Conservation (phyloP, 2,888 invertebrate species). For the Agrotis clavis region DNA sequence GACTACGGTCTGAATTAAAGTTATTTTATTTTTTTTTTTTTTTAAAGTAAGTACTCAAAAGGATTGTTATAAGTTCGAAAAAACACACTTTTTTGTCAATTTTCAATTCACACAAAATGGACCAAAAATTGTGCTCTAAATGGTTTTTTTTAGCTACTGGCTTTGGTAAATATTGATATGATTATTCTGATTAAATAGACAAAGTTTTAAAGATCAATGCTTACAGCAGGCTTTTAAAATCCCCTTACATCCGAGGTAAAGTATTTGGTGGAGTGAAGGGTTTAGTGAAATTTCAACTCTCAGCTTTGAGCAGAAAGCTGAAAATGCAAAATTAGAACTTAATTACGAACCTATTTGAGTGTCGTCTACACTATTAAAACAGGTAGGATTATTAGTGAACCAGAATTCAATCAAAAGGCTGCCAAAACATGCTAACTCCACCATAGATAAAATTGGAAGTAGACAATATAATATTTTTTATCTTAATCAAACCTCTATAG, state of each 20-base stretch:
- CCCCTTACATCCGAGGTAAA: no score
- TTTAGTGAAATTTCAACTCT: neutral
- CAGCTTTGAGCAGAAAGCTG: neutral
- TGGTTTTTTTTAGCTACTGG: neutral
- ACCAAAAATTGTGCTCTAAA: neutral
- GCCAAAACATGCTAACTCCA: neutral
- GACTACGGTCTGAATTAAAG: no score
- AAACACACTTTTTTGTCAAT: neutral
- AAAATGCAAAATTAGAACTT: neutral
- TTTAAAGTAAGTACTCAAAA: conserved; percentile 5
- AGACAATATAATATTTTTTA: conserved; percentile 8
- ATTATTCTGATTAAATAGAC: conserved; percentile 5
- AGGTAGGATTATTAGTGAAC: neutral
- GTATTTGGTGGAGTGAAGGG: neutral
- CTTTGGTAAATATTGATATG: conserved; percentile 4
- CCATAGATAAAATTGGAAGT: conserved; percentile 22
- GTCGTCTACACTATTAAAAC: neutral
- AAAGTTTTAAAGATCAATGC: neutral
- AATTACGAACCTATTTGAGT: neutral
- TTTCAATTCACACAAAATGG: neutral
- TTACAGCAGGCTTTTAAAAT: no score
- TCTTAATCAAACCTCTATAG: conserved; percentile 4
- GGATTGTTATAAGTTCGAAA: neutral
- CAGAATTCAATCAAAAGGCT: neutral
- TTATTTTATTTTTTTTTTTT: no score